Percentiles rank a stretch among this genome's conserved stretches.
Evolutionary conservation across 2,888 invertebrate genomes (phyloP).

Genomic region (Steinernema carpocapsae): DNA sequence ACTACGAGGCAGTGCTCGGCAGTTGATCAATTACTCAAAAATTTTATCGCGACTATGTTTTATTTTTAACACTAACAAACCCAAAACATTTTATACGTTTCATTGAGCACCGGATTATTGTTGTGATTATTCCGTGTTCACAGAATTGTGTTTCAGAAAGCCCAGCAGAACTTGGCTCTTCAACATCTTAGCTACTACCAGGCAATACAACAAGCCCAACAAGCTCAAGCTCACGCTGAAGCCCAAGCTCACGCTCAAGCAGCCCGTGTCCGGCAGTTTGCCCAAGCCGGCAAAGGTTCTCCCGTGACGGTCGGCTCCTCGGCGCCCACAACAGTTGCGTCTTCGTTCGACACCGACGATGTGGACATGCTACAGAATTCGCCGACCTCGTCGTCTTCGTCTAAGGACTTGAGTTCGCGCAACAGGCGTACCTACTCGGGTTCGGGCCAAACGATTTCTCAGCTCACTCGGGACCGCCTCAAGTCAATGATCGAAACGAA

Average conservation of each 20-base stretch:
- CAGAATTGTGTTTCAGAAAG: slow-evolving; percentile 49
- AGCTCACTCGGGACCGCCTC: slow-evolving; percentile 65
- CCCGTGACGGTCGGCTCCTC: slow-evolving; percentile 18
- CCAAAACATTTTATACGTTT: no score
- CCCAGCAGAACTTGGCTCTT: slow-evolving; percentile 53
- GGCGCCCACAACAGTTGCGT: slow-evolving; percentile 1
- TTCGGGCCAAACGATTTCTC: slow-evolving; percentile 65
- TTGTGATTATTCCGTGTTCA: no score
- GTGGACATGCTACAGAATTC: slow-evolving; percentile 22
- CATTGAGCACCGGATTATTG: no score
- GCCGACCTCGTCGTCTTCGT: slow-evolving; percentile 12
- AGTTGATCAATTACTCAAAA: no score
- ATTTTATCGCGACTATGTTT: no score
- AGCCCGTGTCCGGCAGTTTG: not conserved
- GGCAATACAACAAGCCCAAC: slow-evolving; percentile 15
- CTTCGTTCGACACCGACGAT: slow-evolving; percentile 13
- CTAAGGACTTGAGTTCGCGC: slow-evolving; percentile 37
- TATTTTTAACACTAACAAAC: no score
- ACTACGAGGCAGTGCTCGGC: no score
- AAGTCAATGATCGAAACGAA: slow-evolving; percentile 65
- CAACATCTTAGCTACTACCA: slow-evolving; percentile 46
- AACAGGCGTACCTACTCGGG: slow-evolving; percentile 55
- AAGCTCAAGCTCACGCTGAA: not conserved
- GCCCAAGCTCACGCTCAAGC: not conserved
- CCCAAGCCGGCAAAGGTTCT: not conserved